Percentiles rank a stretch among this genome's conserved stretches.
phyloP scores from a whole-genome alignment of 2,888 invertebrate species.

The Ochlodes sylvanus region DNA sequence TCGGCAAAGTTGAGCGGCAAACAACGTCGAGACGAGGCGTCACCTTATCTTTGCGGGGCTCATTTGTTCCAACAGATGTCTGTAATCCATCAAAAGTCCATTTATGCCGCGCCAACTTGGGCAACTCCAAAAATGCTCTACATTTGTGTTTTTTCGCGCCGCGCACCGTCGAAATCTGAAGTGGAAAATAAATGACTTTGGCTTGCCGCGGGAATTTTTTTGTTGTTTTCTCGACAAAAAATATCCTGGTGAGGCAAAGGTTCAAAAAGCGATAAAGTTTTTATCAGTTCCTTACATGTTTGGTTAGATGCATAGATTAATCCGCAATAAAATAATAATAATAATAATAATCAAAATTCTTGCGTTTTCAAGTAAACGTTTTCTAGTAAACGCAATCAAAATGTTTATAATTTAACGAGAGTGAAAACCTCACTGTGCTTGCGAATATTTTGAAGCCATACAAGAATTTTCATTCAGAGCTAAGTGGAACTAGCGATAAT shows the following conservation, averaged over 20 bases:
- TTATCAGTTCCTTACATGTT: neutral
- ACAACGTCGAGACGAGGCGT: slow-evolving; percentile 39
- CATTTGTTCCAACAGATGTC: slow-evolving; percentile 44
- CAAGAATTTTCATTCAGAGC: no score
- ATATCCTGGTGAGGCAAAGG: neutral
- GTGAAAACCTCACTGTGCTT: no score
- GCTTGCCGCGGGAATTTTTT: slow-evolving; percentile 16
- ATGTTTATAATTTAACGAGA: no score
- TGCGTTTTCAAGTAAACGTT: no score
- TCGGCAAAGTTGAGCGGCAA: slow-evolving; percentile 26
- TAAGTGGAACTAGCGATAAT: no score
- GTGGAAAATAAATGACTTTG: slow-evolving; percentile 35
- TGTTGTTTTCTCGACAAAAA: slow-evolving; percentile 19
- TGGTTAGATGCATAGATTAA: no score
- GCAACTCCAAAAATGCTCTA: slow-evolving; percentile 29
- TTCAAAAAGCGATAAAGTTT: slow-evolving; percentile 18
- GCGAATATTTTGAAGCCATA: no score
- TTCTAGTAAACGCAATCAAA: no score
- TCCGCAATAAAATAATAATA: no score
- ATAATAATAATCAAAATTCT: no score
- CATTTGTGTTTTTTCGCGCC: slow-evolving; percentile 34
- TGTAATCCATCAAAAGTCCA: slow-evolving; percentile 45
- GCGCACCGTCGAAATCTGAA: slow-evolving; percentile 33
- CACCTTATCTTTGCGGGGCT: slow-evolving; percentile 36
- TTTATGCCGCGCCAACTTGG: slow-evolving; percentile 37